Evolutionary conservation across 2,797 vertebrate genomes (phyloP), one percentile per base, ranked within the genome.

Genomic region (Coregonus ussuriensis): DNA sequence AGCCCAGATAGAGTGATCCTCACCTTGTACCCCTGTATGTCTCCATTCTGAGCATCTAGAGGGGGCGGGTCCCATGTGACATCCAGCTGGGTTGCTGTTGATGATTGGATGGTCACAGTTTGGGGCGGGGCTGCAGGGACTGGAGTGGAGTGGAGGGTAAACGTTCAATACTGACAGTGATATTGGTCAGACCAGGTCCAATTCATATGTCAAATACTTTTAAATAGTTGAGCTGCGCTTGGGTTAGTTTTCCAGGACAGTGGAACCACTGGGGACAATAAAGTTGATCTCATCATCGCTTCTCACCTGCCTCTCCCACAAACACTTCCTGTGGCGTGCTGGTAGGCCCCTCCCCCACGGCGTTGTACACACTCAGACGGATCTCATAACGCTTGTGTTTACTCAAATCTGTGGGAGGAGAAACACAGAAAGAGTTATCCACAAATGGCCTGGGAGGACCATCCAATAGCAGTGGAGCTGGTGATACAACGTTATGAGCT

Each of bases 21-120:
- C 93, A 98, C 98, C 97, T 99, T 99, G 86, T 99, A 99, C 59
- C 97, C 98, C 85, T 99, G 97, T 72, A 99, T 97, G 89, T 99
- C 98, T 16, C 97, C 97, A 0, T 99, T 98, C 93, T 97, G 97
- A 72, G 92, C 93, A 69, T 98, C 95, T 1, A 90, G 79, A 0
- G 97, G 97, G 0, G 97, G 98, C 0, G 97, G 96, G 1, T 98
- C 96, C 98, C 98, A 99, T 0, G 91, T 96, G 81, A 99, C 94
- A 3, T 99, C 97, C 63, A 99, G 95, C 90, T 99, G 98, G 0
- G 97, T 98, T 81, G 98, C 98, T 0, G 96, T 95, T 73, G 94
- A 89, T 0, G 95, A 94, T 71, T 97, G 96, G 84, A 98, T 86
- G 0, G 91, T 94, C 71, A 98, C 96, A 0, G 91, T 97, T 78